These are phyloP conservation scores for Montipora efflorescens DNA, from an alignment of 64 coral and sea anemone species.

Conservation along the genomic window DNA sequence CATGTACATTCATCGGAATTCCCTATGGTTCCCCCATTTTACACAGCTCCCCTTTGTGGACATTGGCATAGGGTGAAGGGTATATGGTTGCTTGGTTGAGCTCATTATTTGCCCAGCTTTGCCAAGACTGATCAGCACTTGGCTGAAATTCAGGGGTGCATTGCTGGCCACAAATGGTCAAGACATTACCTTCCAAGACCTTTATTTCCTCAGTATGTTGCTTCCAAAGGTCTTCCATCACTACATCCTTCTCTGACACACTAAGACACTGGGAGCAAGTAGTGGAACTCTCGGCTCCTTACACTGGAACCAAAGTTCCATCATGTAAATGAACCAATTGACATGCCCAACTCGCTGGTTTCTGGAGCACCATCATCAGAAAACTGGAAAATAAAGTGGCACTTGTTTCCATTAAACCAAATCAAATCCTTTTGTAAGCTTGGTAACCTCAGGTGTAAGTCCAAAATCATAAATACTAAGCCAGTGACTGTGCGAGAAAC, in stretches of 20 bases:
- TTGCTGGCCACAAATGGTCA: not conserved
- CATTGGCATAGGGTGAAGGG: slow-evolving; percentile 58
- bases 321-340: not conserved
- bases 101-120: slow-evolving; percentile 61
- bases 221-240: not conserved
- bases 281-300: slow-evolving; percentile 19
- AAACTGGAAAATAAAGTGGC: no score
- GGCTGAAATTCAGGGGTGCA: slow-evolving; percentile 67
- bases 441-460: no score
- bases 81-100: slow-evolving; percentile 50
- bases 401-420: no score
- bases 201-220: slow-evolving; percentile 26
- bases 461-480: no score
- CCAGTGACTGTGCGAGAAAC: not conserved
- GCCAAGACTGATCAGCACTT: slow-evolving; percentile 48
- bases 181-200: slow-evolving; percentile 54
- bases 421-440: no score
- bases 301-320: slow-evolving; percentile 3
- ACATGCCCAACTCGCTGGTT: not conserved
- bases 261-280: slow-evolving; percentile 26
- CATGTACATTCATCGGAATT: no score
- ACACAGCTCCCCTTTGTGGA: slow-evolving; percentile 2
- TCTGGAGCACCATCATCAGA: not conserved
- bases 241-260: slow-evolving; percentile 12
- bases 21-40: slow-evolving; percentile 1